Percentiles rank a stretch among this genome's conserved stretches.
These are phyloP conservation scores for Epinephelus awoara DNA, from an alignment of 2,797 vertebrate genomes.

Conservation along the genomic window DNA sequence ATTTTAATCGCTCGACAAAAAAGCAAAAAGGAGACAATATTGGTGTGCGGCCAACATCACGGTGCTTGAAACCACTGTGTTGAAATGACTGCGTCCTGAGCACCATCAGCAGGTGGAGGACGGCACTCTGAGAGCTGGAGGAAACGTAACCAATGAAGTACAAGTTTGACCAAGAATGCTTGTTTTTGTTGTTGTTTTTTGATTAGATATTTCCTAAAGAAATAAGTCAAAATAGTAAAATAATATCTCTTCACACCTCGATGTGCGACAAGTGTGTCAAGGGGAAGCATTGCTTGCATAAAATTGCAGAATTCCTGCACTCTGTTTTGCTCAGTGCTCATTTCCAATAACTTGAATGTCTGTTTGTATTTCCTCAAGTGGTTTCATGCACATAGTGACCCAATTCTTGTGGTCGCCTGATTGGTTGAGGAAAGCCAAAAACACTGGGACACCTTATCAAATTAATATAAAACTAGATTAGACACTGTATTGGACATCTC, in stretches of 20 bases:
- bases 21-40: background rate
- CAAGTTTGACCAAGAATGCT: background rate
- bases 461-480: background rate
- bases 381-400: background rate
- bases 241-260: background rate
- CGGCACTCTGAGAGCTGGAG: background rate
- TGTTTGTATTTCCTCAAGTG: too few species aligned
- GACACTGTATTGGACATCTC: background rate
- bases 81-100: background rate
- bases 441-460: background rate
- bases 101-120: background rate
- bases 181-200: background rate
- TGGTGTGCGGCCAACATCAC: background rate
- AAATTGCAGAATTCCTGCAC: background rate
- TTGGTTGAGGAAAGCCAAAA: too few species aligned
- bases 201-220: background rate
- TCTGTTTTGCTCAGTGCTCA: background rate
- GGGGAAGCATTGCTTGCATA: background rate
- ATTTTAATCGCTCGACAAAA: slow-evolving; percentile 10
- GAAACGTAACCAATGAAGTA: too few species aligned
- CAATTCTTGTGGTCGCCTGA: background rate
- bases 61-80: background rate
- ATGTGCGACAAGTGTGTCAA: too few species aligned
- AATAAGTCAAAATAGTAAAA: background rate
- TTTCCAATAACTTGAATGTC: background rate